These are phyloP conservation scores for Sardinella longiceps DNA, from an alignment of 2,797 vertebrate genomes.

Conservation along the genomic window DNA sequence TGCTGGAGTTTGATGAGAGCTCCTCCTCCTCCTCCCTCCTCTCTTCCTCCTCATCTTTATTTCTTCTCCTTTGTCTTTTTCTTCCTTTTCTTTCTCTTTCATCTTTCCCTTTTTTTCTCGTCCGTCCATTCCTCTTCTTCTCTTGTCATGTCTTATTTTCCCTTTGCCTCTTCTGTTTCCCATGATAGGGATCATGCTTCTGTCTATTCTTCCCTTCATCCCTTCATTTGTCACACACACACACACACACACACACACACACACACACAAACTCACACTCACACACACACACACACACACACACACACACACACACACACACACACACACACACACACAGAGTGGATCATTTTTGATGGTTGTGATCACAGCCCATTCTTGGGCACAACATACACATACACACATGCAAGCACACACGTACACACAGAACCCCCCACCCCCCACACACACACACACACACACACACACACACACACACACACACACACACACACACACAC, in stretches of 20 bases:
- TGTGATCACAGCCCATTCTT: no score
- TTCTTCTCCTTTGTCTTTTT: background rate
- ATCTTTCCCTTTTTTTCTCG: background rate
- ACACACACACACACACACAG: background rate
- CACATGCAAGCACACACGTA: no score
- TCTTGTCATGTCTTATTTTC: background rate
- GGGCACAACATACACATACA: no score
- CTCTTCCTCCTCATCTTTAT: background rate
- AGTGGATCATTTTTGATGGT: no score
- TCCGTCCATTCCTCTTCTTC: background rate
- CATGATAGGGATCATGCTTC: slow-evolving; percentile 3
- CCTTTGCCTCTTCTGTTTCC: background rate
- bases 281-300: no score
- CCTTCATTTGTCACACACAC: background rate
- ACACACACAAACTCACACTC: no score
- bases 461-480: no score
- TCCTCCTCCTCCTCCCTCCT: background rate
- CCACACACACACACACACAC: background rate
- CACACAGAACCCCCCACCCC: no score
- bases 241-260: background rate
- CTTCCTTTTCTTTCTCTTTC: background rate
- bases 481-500: no score
- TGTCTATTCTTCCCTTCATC: background rate
- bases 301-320: slow-evolving; percentile 38
- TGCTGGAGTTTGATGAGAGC: background rate